These are phyloP conservation scores for Camelus dromedarius DNA, from an alignment of 2,113 vertebrate species.

Conservation along the genomic window DNA sequence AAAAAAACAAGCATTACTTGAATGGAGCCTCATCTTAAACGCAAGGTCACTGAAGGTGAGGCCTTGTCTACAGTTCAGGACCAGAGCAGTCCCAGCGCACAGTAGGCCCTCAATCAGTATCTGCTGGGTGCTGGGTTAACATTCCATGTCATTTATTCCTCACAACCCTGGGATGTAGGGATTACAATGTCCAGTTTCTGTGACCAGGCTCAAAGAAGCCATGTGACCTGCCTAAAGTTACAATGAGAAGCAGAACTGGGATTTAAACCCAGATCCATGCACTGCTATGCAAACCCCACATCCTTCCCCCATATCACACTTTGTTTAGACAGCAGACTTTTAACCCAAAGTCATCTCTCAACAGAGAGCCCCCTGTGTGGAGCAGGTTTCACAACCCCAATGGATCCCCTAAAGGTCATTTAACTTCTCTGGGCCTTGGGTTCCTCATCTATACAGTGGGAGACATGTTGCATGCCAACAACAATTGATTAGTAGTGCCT, in stretches of 20 bases:
- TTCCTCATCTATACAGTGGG: background rate
- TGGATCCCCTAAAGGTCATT: background rate
- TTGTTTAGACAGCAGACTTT: background rate
- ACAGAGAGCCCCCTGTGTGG: background rate
- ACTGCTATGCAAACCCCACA: background rate
- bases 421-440: background rate
- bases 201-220: background rate
- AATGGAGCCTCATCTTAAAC: background rate
- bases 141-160: background rate
- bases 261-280: background rate
- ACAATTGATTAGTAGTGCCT: background rate
- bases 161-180: background rate
- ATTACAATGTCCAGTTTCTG: background rate
- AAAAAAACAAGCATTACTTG: background rate
- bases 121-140: background rate
- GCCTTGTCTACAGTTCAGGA: background rate
- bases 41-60: background rate
- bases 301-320: background rate
- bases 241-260: background rate
- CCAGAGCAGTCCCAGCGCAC: fast-evolving
- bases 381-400: background rate
- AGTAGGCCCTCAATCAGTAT: fast-evolving
- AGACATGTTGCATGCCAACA: background rate
- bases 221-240: background rate
- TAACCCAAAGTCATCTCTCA: background rate